Base-by-base conservation (phyloP, 2,797 vertebrate species). In the Spinus olivaceus region DNA sequence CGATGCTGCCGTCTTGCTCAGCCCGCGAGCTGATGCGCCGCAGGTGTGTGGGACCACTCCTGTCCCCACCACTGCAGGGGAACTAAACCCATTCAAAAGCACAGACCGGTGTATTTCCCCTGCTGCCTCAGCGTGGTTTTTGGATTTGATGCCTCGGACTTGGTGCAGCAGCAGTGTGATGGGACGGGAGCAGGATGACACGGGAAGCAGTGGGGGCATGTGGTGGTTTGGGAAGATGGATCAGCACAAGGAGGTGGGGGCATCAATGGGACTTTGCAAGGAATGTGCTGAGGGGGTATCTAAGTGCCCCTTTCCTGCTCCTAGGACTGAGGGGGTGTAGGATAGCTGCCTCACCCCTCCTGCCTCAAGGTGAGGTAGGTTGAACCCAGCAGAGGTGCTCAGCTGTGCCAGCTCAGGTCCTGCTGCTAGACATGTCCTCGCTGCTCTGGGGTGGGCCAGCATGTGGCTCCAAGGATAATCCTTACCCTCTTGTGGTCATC, bases 1-100 rank as follows among this genome's bases (percentile, higher is more conserved):
- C 0, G 0, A 14, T 12, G 61, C 37, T 19, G 50, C 14, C 1
- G 2, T 21, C 8, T 74, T 5, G 14, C 42, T 79, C 49, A 24
- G 33, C 25, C 8, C 11, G 2, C 28, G 23, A 93, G 37, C 70
- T 4, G 1, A 54, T 7, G 46, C 35, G 14, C 49, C 0, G 0
- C 78, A 73, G 86, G 71, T 80, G 81, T 71, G 4, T 0, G 2
- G 41, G 41, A 33, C 25, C 17, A 0, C 33, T 71, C 47, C 46
- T 23, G 69, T 20, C 28, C 19, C 24, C 61, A 19, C 18, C 51
- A 4, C 28, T 3, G 25, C 37, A 20, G 20, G 32, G 47, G 16
- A 63, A 17, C 46, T n/a, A 35, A 69, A 47, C 47, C 37, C 4
- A 35, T 63, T 51, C 27, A 9, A 51, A 84, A 37, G 9, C 32